Evolutionary conservation across 2,888 invertebrate genomes (phyloP), one percentile per base, ranked within the genome.

Genomic region (Trissonchulus sp.): DNA sequence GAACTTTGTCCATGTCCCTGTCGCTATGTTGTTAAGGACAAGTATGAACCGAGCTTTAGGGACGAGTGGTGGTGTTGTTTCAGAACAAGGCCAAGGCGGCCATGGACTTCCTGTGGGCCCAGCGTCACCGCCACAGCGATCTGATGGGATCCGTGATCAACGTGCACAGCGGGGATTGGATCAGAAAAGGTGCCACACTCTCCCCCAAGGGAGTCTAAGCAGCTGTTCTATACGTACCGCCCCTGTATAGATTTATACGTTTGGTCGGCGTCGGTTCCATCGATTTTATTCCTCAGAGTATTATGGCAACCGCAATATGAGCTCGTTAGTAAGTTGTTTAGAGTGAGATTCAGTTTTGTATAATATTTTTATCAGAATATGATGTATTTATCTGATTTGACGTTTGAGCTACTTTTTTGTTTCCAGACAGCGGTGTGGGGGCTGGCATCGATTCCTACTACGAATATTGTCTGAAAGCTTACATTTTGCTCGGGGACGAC

Each of bases 361-460:
- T n/a, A n/a, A n/a, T n/a, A n/a, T n/a, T n/a, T n/a, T n/a, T n/a
- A n/a, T n/a, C n/a, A n/a, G n/a, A n/a, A n/a, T n/a, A n/a, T n/a
- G n/a, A n/a, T n/a, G n/a, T n/a, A n/a, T n/a, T n/a, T n/a, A n/a
- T n/a, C n/a, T n/a, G n/a, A n/a, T n/a, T n/a, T n/a, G n/a, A n/a
- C n/a, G n/a, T n/a, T n/a, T n/a, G n/a, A n/a, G n/a, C n/a, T n/a
- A n/a, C n/a, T n/a, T n/a, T n/a, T n/a, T n/a, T n/a, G 33, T 74
- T 78, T 79, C 73, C 82, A 87, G 97, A 98, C 85, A 93, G 95
- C 0, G 96, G 98, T 0, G 94, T 99, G 3, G 98, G 98, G n/a
- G 98, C 98, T 23, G 98, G 98, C 35, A 96, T 98, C 80, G 98
- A 99, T 86, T 96, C 96, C 0, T 99, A 99, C 86, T 99, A 98